A percentile compares a stretch with the other conserved stretches of the same genome.
These are phyloP conservation scores for Parapristionchus giblindavisi DNA, from an alignment of 2,888 invertebrate genomes.

Conservation along the genomic window DNA sequence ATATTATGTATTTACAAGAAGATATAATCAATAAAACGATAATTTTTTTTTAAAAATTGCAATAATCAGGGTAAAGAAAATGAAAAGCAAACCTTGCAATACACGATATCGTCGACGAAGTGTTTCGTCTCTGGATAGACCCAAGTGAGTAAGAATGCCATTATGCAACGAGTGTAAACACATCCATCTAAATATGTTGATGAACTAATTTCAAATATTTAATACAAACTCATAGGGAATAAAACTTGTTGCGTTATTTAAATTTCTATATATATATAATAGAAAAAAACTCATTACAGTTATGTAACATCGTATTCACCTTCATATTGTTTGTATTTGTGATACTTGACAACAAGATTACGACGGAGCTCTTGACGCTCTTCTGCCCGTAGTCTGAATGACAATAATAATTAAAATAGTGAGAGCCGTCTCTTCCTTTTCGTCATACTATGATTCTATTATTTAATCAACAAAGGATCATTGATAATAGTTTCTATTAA, in stretches of 20 bases:
- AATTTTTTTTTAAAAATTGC: not conserved
- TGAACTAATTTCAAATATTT: not conserved
- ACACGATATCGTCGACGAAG: constrained; percentile 32
- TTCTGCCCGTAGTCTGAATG: not conserved
- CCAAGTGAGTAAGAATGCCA: constrained; percentile 20
- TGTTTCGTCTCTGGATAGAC: constrained; percentile 12
- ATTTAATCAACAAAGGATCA: not conserved
- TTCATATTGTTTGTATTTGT: constrained; percentile 14
- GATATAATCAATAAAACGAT: not conserved
- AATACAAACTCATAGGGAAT: not conserved
- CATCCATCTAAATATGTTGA: constrained; percentile 15
- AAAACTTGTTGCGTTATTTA: no score
- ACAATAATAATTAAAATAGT: not conserved
- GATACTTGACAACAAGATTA: constrained; percentile 13
- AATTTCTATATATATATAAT: not conserved
- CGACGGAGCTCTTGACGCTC: not conserved
- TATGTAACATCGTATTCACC: not conserved
- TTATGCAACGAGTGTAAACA: constrained; percentile 8
- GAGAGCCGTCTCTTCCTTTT: not conserved
- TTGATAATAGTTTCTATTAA: not conserved
- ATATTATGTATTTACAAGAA: not conserved
- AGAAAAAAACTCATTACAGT: not conserved
- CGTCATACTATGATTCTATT: not conserved
- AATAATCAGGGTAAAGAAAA: not conserved
- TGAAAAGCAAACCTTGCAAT: not conserved